Evolutionary conservation across 53 echinoderm and acorn worm genomes (phyloP).

Genomic region (Pentamera pediparva): DNA sequence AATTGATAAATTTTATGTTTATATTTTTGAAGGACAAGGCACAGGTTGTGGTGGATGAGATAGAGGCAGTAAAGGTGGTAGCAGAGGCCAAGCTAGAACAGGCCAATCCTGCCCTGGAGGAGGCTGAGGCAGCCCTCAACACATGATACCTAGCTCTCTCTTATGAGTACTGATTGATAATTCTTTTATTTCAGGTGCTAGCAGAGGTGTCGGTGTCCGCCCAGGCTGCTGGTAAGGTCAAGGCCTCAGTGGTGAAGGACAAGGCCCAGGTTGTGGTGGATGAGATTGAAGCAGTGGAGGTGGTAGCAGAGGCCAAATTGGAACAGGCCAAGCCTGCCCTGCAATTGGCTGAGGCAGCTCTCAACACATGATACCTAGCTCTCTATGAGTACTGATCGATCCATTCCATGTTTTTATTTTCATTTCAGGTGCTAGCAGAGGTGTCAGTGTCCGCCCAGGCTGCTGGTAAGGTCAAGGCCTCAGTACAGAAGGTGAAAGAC

Average conservation of each 20-base stretch:
- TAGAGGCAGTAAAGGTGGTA: conserved; percentile 4
- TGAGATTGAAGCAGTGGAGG: not conserved
- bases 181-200: conserved; percentile 56
- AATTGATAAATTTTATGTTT: no score
- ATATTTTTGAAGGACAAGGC: conserved; percentile 75
- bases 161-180: no score
- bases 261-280: conserved; percentile 31
- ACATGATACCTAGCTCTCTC: conserved; percentile 32
- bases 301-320: conserved; percentile 59
- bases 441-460: conserved; percentile 96
- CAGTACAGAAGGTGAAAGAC: conserved; percentile 94
- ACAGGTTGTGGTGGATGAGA: not conserved
- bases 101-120: conserved; percentile 76
- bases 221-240: conserved; percentile 92
- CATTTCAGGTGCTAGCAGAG: conserved; percentile 77
- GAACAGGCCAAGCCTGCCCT: conserved; percentile 81
- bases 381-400: no score
- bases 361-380: conserved; percentile 52
- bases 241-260: conserved; percentile 84
- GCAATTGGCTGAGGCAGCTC: conserved; percentile 66
- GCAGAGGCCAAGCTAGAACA: conserved; percentile 69
- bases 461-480: conserved; percentile 88
- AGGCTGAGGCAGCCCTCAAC: conserved; percentile 71
- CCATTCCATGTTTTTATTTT: not conserved
- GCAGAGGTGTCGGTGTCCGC: conserved; percentile 96